phyloP scores from a whole-genome alignment of 2,797 vertebrate species.

The Mus caroli region DNA sequence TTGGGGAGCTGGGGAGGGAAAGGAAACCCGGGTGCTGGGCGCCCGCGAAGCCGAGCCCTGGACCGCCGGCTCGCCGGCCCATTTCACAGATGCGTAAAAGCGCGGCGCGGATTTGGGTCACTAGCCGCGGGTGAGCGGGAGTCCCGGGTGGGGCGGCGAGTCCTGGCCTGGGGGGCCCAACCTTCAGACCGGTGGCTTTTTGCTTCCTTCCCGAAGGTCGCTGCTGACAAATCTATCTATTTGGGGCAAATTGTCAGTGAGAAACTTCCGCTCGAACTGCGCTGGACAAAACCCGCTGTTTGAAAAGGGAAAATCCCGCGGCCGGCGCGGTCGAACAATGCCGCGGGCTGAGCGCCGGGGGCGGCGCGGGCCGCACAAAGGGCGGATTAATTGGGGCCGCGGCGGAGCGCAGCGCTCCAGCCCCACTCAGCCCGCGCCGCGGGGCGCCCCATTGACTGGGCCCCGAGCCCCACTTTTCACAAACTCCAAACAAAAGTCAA shows the following conservation, averaged over 20 bases:
- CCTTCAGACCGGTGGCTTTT: conserved; percentile 89
- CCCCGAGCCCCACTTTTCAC: conserved; percentile 99
- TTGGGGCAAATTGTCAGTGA: conserved; percentile 99
- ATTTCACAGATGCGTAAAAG: conserved; percentile 71
- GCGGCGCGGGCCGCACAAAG: conserved; percentile 96
- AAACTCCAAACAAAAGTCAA: conserved; percentile 99
- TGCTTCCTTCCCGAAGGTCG: conserved; percentile 91
- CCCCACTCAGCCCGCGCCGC: conserved; percentile 99
- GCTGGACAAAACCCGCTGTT: conserved; percentile 99
- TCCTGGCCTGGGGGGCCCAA: conserved; percentile 76
- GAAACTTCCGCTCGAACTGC: conserved; percentile 99
- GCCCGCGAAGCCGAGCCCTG: not conserved
- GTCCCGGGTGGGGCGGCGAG: conserved; percentile 32
- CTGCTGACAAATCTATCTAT: conserved; percentile 99
- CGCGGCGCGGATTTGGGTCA: not conserved
- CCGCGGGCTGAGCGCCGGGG: conserved; percentile 92
- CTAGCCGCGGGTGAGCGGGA: not conserved
- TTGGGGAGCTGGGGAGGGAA: not conserved
- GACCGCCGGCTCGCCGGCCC: not conserved
- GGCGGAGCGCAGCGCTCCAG: conserved; percentile 99
- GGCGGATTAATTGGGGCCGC: conserved; percentile 99
- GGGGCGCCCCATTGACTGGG: conserved; percentile 99
- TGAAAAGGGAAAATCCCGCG: conserved; percentile 99
- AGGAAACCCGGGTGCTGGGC: not conserved
- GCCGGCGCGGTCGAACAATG: conserved; percentile 99